A percentile compares a stretch with the other conserved stretches of the same genome.
Conservation (phyloP, 2,113 vertebrate species). For the Arothron firmamentum region DNA sequence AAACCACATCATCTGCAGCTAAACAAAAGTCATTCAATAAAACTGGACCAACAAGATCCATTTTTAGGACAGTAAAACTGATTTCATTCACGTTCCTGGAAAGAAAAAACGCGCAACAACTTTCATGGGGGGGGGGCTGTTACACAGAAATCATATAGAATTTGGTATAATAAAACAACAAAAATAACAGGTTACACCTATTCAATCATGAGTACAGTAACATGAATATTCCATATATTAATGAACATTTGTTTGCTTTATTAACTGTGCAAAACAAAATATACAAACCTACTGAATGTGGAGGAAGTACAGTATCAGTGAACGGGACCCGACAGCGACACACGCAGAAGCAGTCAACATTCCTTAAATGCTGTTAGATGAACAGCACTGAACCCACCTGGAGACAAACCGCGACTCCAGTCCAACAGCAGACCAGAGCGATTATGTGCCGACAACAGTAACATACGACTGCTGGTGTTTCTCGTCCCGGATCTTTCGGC, state of each 20-base stretch:
- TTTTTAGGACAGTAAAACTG: not conserved
- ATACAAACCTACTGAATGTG: slow-evolving; percentile 69
- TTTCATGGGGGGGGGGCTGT: slow-evolving; percentile 56
- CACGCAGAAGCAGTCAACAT: slow-evolving; percentile 21
- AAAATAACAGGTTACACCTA: slow-evolving; percentile 62
- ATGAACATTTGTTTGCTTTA: slow-evolving; percentile 65
- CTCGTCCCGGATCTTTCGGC: slow-evolving; percentile 16
- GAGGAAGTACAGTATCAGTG: slow-evolving; percentile 61
- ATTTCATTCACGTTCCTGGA: not conserved
- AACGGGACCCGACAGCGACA: slow-evolving; percentile 47
- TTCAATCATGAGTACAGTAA: slow-evolving; percentile 64
- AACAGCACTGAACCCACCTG: slow-evolving; percentile 4
- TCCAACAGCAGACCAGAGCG: not conserved
- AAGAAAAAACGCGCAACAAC: slow-evolving; percentile 8
- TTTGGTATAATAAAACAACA: slow-evolving; percentile 59
- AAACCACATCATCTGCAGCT: too few species aligned
- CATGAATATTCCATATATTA: slow-evolving; percentile 71
- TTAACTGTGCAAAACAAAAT: slow-evolving; percentile 72
- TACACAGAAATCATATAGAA: slow-evolving; percentile 58
- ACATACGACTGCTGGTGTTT: slow-evolving; percentile 42
- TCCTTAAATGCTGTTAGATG: slow-evolving; percentile 44
- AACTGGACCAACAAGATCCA: too few species aligned
- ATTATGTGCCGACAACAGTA: slow-evolving; percentile 50
- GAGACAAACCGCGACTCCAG: slow-evolving; percentile 19
- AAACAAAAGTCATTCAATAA: too few species aligned